Evolutionary conservation across 2,113 vertebrate genomes (phyloP).

Genomic region (Ochotona curzoniae): DNA sequence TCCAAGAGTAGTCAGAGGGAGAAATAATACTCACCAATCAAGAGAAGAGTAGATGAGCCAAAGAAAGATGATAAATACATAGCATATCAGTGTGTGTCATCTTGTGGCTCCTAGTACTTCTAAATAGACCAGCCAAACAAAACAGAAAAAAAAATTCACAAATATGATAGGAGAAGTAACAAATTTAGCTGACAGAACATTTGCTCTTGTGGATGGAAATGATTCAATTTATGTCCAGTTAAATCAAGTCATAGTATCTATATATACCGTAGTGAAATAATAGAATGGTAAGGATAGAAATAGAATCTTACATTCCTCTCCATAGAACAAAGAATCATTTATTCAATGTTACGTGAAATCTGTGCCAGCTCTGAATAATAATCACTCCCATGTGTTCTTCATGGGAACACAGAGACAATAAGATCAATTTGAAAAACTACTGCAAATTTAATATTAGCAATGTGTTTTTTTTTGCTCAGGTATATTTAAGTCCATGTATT

Average conservation of each 20-base stretch:
- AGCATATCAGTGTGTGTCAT: not conserved
- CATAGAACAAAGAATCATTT: not conserved
- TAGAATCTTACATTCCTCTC: not conserved
- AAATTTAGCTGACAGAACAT: not conserved
- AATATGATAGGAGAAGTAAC: not conserved
- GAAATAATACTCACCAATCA: not conserved
- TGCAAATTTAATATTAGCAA: not conserved
- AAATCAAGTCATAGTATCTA: not conserved
- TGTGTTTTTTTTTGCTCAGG: not conserved
- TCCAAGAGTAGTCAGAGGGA: not conserved
- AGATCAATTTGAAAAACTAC: not conserved
- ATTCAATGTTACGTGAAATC: not conserved
- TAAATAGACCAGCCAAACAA: not conserved
- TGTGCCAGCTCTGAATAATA: not conserved
- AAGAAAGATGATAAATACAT: not conserved
- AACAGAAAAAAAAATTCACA: not conserved
- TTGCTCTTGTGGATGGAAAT: not conserved
- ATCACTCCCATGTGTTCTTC: not conserved
- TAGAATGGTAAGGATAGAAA: not conserved
- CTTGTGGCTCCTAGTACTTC: not conserved
- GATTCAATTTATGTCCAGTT: not conserved
- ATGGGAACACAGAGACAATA: not conserved
- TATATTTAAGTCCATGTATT: constrained; percentile 1
- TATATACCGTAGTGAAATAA: not conserved
- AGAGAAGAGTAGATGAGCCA: not conserved